Conservation (phyloP, 2,113 vertebrate species). For the Nycticorax nycticorax region DNA sequence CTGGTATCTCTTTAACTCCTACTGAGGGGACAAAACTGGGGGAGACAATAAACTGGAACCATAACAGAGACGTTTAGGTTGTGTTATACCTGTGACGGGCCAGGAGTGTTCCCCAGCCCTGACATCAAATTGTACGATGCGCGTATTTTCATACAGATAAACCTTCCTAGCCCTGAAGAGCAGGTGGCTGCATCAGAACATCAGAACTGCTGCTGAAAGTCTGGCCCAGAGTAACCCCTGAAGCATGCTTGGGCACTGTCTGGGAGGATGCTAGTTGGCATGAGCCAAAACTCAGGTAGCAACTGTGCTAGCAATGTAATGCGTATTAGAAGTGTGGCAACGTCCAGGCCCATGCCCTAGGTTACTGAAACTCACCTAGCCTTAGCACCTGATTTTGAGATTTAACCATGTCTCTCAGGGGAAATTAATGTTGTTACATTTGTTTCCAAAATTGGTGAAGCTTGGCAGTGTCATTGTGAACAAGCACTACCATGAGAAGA, state of each 20-base stretch:
- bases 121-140: background rate
- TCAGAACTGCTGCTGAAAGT: background rate
- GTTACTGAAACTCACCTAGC: background rate
- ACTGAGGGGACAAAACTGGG: background rate
- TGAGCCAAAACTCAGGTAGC: background rate
- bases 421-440: background rate
- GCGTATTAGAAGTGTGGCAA: background rate
- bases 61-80: background rate
- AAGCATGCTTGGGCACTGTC: background rate
- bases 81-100: background rate
- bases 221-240: background rate
- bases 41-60: background rate
- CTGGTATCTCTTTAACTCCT: background rate
- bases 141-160: background rate
- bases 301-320: background rate
- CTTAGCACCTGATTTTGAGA: background rate
- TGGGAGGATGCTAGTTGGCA: background rate
- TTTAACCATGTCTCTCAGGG: background rate
- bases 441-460: background rate
- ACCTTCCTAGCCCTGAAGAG: background rate
- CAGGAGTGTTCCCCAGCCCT: background rate
- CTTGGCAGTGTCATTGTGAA: background rate
- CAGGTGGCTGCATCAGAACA: background rate
- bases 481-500: background rate
- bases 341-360: rapidly evolving